A percentile compares a stretch with the other conserved stretches of the same genome.
Evolutionary conservation across 1,140 invertebrate species (phyloP).

Genomic region (Drosophila repleta): DNA sequence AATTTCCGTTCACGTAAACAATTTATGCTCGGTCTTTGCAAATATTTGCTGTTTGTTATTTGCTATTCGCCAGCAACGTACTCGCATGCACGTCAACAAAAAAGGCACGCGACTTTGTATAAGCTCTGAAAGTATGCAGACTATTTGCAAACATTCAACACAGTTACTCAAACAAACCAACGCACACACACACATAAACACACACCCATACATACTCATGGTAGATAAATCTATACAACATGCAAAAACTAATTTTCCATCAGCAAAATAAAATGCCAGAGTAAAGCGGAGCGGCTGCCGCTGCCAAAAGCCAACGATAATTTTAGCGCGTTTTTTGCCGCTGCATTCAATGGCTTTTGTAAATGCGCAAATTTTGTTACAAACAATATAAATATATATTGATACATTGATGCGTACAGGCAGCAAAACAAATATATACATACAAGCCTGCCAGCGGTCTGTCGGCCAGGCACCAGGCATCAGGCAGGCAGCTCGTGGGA

Average conservation of each 20-base stretch:
- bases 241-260: slow-evolving; percentile 78
- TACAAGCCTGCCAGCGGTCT: background rate
- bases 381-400: slow-evolving; percentile 75
- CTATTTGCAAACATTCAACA: slow-evolving; percentile 74
- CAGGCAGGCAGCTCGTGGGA: background rate
- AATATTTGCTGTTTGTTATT: slow-evolving; percentile 64
- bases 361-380: slow-evolving; percentile 78
- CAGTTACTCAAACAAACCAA: slow-evolving; percentile 17
- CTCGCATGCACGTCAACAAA: slow-evolving; percentile 53
- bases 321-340: slow-evolving; percentile 67
- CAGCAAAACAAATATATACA: slow-evolving; percentile 5
- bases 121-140: slow-evolving; percentile 77
- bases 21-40: slow-evolving; percentile 45
- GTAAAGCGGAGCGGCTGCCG: slow-evolving; percentile 15
- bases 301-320: slow-evolving; percentile 57
- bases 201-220: slow-evolving; percentile 13
- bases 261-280: slow-evolving; percentile 68
- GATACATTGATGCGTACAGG: slow-evolving; percentile 42
- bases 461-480: too few species aligned
- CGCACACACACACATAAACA: slow-evolving; percentile 14
- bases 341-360: slow-evolving; percentile 67
- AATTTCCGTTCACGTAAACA: slow-evolving; percentile 42
- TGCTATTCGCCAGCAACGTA: slow-evolving; percentile 50
- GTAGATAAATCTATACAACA: slow-evolving; percentile 57
- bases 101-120: slow-evolving; percentile 75